Base-by-base conservation (phyloP, 2,113 vertebrate species). In the Zosterops borbonicus region DNA sequence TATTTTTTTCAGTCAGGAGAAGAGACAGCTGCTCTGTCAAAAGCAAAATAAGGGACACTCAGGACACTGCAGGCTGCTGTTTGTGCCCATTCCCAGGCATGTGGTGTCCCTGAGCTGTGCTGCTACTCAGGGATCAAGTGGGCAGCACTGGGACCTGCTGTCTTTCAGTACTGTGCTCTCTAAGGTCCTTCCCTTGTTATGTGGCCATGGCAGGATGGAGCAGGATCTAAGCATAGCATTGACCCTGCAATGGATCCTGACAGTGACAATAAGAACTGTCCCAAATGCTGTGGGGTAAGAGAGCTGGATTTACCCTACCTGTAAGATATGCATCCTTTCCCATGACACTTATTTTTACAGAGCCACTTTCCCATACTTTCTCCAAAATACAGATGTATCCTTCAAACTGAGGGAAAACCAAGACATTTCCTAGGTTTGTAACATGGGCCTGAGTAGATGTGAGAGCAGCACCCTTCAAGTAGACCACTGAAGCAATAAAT, bases 51-150 rank as follows among this genome's bases (percentile, higher is more conserved):
- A 75, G 25, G 46, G 56, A 27, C 47, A 29, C 29, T 33, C 6
- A 28, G 44, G 62, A 64, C 19, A 59, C 21, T 56, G 41, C 35
- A 63, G 73, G 56, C 39, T 83, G 71, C 73, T 68, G 23, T 37
- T 70, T 13, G 53, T 76, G 60, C n/a, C 39, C 0, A 0, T 25
- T 27, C 37, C 49, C 71, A 77, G 33, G 20, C 0, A 0, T 2
- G 9, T 5, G 22, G 37, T 56, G 14, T 46, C 46, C 60, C 67
- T 35, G 13, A 77, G 16, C 20, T 41, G 9, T 15, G 50, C 35
- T 49, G 23, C 17, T 42, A 12, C 33, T 81, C 50, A 37, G 35
- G 19, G 68, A 92, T 37, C 49, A 53, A 31, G 11, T 9, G 12
- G 58, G 42, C n/a, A 73, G 58, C 55, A 56, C 22, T 44, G 63